Evolutionary conservation across 2,113 vertebrate genomes (phyloP), one percentile per base, ranked within the genome.

Genomic region (Sciurus niger): DNA sequence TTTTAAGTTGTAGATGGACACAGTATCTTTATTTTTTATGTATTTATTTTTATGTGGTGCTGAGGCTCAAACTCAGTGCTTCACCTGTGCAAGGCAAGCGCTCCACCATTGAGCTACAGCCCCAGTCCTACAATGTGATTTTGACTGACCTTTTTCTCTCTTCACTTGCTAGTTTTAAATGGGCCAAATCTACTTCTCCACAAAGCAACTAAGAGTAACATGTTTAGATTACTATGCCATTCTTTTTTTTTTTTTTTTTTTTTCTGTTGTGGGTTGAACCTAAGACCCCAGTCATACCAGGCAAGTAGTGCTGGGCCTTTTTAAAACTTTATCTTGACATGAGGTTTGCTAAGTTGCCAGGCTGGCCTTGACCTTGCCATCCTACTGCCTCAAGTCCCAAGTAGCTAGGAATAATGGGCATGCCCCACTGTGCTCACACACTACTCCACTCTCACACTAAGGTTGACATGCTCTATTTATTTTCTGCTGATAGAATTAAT

Each of bases 161-260:
- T 73, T 92, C 11, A n/a, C 63, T 73, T 92, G 51, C 32, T 93
- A 8, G 82, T 91, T 96, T 37, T 3, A 65, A 93, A 80, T 43
- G 13, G 17, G 53, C 5, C 72, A 91, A 58, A 4, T 72, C 40
- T 51, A 40, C 18, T 53, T 84, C 22, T 40, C 32, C 55, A 79
- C 8, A 79, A 68, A 95, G 8, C 16, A n/a, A 77, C 72, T 30
- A 20, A 43, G 20, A 82, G 7, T 10, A 40, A 40, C 24, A 34
- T 68, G 8, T 22, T 89, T 89, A 30, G 63, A 28, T 86, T 9
- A 51, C n/a, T 77, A 16, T 16, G 8, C 32, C 25, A 65, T 28
- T 90, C 24, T 80, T 72, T 68, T 13, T 11, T 24, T 73, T 6
- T 73, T 73, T 37, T 25, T 76, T 13, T 43, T 40, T 74, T 16